A percentile compares a stretch with the other conserved stretches of the same genome.
phyloP scores from a whole-genome alignment of 1,140 invertebrate species.

The Anthonomus grandis region DNA sequence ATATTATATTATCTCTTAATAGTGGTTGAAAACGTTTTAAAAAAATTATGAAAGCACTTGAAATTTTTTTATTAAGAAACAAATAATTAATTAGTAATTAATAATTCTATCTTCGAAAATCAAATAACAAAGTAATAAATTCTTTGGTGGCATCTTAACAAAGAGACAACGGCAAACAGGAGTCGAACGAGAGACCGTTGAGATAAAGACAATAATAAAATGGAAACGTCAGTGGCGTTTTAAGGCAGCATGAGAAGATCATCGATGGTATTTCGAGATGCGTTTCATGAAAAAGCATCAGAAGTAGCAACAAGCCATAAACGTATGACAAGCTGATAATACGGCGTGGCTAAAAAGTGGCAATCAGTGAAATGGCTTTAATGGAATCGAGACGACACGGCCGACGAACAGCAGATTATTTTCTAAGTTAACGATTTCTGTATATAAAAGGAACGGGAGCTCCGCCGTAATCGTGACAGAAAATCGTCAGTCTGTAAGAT shows the following conservation, averaged over 20 bases:
- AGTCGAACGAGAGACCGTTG: neutral
- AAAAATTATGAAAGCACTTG: too few species aligned
- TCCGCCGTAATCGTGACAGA: too few species aligned
- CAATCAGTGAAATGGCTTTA: slow-evolving; percentile 10
- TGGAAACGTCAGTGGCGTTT: slow-evolving; percentile 19
- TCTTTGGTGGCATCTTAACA: neutral
- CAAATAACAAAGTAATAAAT: too few species aligned
- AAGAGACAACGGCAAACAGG: neutral
- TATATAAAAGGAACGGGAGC: too few species aligned
- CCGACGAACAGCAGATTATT: too few species aligned
- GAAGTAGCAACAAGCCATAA: slow-evolving; percentile 12
- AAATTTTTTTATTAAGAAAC: too few species aligned
- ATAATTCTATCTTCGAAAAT: too few species aligned
- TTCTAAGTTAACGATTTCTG: too few species aligned
- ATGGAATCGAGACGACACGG: slow-evolving; percentile 10
- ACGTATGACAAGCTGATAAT: slow-evolving; percentile 16
- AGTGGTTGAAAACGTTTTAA: too few species aligned
- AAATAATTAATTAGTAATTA: too few species aligned
- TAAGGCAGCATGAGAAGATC: slow-evolving; percentile 16
- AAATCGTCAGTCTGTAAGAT: too few species aligned
- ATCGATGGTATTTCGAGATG: slow-evolving; percentile 25
- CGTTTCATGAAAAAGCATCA: slow-evolving; percentile 4
- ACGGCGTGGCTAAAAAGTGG: neutral
- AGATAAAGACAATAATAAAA: slow-evolving; percentile 24
- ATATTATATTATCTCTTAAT: too few species aligned